phyloP scores from a whole-genome alignment of 2,797 vertebrate genomes.

The Lithobates pipiens region DNA sequence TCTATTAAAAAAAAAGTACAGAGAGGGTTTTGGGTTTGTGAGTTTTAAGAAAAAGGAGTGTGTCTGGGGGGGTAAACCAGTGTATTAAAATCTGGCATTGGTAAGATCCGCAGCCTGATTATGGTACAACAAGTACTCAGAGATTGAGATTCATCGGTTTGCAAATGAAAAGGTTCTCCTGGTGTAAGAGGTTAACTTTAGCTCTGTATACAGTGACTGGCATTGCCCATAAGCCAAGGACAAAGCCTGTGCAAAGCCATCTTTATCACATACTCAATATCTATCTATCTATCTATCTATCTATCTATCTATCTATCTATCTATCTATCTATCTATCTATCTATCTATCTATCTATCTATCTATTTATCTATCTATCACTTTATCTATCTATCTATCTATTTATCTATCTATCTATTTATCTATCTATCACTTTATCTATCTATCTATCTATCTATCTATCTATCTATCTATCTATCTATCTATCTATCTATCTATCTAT shows the following conservation, averaged over 20 bases:
- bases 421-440: neutral
- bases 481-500: no score
- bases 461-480: no score
- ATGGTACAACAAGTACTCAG: slow-evolving; percentile 73
- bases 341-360: neutral
- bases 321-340: neutral
- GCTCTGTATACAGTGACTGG: slow-evolving; percentile 76
- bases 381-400: neutral
- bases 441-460: neutral
- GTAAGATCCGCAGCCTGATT: slow-evolving; percentile 67
- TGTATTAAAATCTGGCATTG: slow-evolving; percentile 62
- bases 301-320: no score
- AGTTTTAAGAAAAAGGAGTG: no score
- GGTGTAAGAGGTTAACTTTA: slow-evolving; percentile 81
- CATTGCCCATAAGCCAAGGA: slow-evolving; percentile 73
- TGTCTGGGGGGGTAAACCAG: no score
- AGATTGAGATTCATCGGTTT: slow-evolving; percentile 80
- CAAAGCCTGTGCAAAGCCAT: slow-evolving; percentile 81
- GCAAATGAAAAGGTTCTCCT: slow-evolving; percentile 83
- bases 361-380: neutral
- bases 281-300: neutral
- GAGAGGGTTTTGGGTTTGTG: no score
- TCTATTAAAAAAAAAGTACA: neutral
- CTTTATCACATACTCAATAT: slow-evolving; percentile 68
- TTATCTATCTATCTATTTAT: neutral